Evolutionary conservation across 2,888 invertebrate species (phyloP), one percentile per base, ranked within the genome.

Genomic region (Rhaphigaster nebulosa): DNA sequence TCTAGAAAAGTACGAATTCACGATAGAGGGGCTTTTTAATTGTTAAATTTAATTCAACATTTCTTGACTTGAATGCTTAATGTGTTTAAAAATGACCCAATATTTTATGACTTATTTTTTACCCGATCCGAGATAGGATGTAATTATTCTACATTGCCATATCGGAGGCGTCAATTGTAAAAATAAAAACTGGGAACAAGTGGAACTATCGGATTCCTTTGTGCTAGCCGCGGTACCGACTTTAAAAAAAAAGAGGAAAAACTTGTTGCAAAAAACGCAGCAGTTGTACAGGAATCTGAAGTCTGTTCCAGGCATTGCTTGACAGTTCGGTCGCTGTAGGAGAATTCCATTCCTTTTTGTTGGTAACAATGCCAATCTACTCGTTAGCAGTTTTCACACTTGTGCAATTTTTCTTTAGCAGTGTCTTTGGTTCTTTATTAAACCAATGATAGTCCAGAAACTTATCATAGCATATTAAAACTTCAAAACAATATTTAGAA

Each of bases 231-330:
- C 15, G 6, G 70, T 34, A 70, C 18, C 29, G 34, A 34, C 70
- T 20, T 34, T 3, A 6, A 3, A 29, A 29, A 65, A 65, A 65
- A 65, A 65, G 29, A 29, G 29, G 15, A 65, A 65, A 65, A 34
- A 70, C 34, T 65, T 70, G n/a, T 65, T 29, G 70, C 70, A 70
- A 70, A 70, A 70, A 70, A 18, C 5, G 70, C 34, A 34, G 34
- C 18, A 29, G 70, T 70, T 70, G 65, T 18, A 70, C 18, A 70
- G 70, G 70, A 70, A 70, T 70, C 70, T 70, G 70, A 18, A 70
- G 34, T 70, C 70, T 70, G 29, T 34, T 6, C 18, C 70, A 60
- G 56, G 70, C 70, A 70, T 65, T 29, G 70, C 18, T 34, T 70
- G 34, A 70, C 70, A 70, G 70, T 20, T 34, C 18, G 4, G 70